Evolutionary conservation across 2,797 vertebrate genomes (phyloP), one percentile per base, ranked within the genome.

Genomic region (Aplochiton taeniatus): DNA sequence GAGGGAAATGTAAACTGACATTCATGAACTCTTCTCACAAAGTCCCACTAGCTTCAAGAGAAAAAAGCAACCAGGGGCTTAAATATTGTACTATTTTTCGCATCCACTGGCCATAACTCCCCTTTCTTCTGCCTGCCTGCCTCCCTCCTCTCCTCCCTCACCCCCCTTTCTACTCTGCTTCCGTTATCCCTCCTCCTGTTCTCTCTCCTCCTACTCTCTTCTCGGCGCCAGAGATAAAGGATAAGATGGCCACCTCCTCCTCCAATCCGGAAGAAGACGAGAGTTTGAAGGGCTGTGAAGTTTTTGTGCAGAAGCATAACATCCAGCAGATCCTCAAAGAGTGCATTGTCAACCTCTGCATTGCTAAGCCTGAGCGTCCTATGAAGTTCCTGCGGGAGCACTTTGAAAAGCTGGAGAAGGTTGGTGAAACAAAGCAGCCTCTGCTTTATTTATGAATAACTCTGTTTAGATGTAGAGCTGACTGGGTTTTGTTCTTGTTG

Each of bases 361-460:
- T 98, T 60, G 91, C 95, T 58, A 98, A 96, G 88, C 97, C 97
- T 0, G 97, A 98, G 64, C 93, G 94, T 70, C 97, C 97, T 79
- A 93, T 99, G 95, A 94, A 93, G 81, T 99, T 98, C 92, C 93
- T 99, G 76, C 92, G 95, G 78, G 96, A 98, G 73, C 95, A 98
- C 90, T 99, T 98, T 72, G 96, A 98, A 86, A 95, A 95, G 86
- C 90, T 98, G 92, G 97, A 99, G 88, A 96, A 98, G 96, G 97
- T 99, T 77, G 87, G 95, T 91, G 68, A 79, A 53, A 66, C 43
- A 61, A 66, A 62, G 51, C 11, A 54, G 20, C 68, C 11, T 78
- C n/a, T 48, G 58, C 17, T 65, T 19, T 63, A 16, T 63, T 62
- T 14, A 46, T 17, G 73, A 2, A 67, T 13, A 16, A 12, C 8